Evolutionary conservation across 2,888 invertebrate species (phyloP).

Genomic region (Colostygia pectinataria): DNA sequence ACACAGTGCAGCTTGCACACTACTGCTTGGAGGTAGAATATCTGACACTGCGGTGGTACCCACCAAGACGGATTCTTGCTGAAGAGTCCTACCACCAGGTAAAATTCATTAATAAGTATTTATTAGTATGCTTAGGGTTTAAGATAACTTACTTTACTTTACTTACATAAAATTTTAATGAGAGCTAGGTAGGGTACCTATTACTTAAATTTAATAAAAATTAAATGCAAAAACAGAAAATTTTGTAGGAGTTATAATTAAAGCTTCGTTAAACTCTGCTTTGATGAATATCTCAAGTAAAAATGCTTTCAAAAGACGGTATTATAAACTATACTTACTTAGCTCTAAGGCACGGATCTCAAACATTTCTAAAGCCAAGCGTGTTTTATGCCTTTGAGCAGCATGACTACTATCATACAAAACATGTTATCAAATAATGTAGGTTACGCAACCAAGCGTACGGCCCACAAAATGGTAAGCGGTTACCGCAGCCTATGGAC

Average conservation of each 20-base stretch:
- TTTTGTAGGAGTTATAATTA: conserved; percentile 71
- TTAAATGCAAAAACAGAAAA: conserved; percentile 56
- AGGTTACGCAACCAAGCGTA: too few species aligned
- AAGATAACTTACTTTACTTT: background rate
- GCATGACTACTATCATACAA: background rate
- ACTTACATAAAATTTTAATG: background rate
- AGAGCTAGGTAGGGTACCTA: conserved; percentile 27
- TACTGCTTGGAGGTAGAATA: too few species aligned
- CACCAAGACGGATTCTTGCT: too few species aligned
- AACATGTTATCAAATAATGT: too few species aligned
- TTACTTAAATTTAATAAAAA: conserved; percentile 32
- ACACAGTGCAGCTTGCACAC: too few species aligned
- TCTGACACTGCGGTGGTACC: too few species aligned
- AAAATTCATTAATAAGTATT: too few species aligned
- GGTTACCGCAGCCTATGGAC: too few species aligned
- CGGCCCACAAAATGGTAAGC: too few species aligned
- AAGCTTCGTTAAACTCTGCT: conserved; percentile 71
- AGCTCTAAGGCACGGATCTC: conserved; percentile 43
- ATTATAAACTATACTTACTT: conserved; percentile 55
- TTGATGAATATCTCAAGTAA: conserved; percentile 60
- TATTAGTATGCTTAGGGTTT: too few species aligned
- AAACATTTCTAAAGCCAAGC: conserved; percentile 48
- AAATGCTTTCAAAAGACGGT: conserved; percentile 59
- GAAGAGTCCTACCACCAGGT: too few species aligned
- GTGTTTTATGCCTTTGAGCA: conserved; percentile 35